A percentile compares a stretch with the other conserved stretches of the same genome.
These are phyloP conservation scores for Carlito syrichta DNA, from an alignment of 2,113 vertebrate species.

Conservation along the genomic window DNA sequence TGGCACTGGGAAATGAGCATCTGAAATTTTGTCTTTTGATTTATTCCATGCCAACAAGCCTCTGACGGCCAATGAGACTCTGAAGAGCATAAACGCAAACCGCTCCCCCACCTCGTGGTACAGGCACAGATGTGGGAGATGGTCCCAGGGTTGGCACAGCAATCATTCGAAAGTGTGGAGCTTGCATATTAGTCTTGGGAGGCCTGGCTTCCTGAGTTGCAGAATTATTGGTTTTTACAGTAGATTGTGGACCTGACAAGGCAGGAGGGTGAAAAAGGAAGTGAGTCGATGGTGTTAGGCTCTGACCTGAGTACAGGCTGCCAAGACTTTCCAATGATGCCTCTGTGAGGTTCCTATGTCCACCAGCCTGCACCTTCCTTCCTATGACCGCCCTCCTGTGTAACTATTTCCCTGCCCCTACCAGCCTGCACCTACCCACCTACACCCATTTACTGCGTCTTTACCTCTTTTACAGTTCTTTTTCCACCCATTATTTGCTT, in stretches of 20 bases:
- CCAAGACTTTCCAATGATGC: not conserved
- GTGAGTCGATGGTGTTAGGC: not conserved
- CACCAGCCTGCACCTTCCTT: not conserved
- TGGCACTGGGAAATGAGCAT: not conserved
- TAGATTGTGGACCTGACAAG: not conserved
- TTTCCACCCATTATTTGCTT: not conserved
- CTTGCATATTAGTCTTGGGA: not conserved
- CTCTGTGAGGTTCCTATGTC: not conserved
- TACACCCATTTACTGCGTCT: not conserved
- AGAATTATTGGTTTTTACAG: not conserved
- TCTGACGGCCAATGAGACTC: not conserved
- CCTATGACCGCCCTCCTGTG: not conserved
- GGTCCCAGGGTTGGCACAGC: too few species aligned
- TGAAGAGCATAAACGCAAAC: not conserved
- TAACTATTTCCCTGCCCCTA: not conserved
- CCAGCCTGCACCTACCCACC: not conserved
- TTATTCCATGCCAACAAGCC: not conserved
- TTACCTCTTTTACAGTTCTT: not conserved
- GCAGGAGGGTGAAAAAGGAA: not conserved
- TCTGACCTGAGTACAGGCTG: not conserved
- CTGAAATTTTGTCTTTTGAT: not conserved
- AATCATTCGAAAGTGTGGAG: not conserved
- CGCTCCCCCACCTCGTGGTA: accelerated
- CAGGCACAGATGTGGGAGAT: not conserved
- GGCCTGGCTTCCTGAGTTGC: not conserved